Percentiles rank a stretch among this genome's conserved stretches.
phyloP scores from a whole-genome alignment of 2,888 invertebrate species.

The Euplagia quadripunctaria region DNA sequence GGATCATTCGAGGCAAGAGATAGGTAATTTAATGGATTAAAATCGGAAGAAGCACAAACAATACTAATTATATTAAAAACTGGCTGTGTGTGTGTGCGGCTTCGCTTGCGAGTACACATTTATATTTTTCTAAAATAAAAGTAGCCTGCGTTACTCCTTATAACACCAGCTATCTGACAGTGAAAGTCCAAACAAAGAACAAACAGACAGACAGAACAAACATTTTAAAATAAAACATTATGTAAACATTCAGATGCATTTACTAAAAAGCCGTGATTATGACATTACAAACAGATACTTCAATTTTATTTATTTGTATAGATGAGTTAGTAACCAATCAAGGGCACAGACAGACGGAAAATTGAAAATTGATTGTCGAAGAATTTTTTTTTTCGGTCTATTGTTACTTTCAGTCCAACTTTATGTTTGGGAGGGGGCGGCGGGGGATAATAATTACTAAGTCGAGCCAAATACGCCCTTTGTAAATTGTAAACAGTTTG shows the following conservation, averaged over 20 bases:
- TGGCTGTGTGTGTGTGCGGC: too few species aligned
- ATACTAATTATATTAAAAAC: not conserved
- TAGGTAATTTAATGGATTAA: constrained; percentile 7
- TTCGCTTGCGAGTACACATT: too few species aligned
- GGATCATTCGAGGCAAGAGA: not conserved
- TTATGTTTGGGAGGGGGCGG: not conserved
- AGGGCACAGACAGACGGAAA: not conserved
- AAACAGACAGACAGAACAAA: too few species aligned
- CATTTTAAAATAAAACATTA: too few species aligned
- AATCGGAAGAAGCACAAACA: not conserved
- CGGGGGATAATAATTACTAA: not conserved
- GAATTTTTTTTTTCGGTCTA: not conserved
- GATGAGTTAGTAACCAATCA: not conserved
- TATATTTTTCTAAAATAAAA: too few species aligned
- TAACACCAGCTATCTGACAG: too few species aligned
- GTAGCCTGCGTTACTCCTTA: too few species aligned
- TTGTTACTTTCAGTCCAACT: not conserved
- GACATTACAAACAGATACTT: too few species aligned
- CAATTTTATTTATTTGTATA: too few species aligned
- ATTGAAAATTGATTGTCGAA: not conserved
- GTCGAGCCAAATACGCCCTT: not conserved
- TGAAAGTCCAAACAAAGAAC: too few species aligned
- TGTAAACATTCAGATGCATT: too few species aligned
- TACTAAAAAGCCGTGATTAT: too few species aligned
- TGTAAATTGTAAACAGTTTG: not conserved